Percentiles rank a stretch among this genome's conserved stretches.
These are phyloP conservation scores for Conopomorpha cramerella DNA, from an alignment of 1,140 invertebrate genomes.

Conservation along the genomic window DNA sequence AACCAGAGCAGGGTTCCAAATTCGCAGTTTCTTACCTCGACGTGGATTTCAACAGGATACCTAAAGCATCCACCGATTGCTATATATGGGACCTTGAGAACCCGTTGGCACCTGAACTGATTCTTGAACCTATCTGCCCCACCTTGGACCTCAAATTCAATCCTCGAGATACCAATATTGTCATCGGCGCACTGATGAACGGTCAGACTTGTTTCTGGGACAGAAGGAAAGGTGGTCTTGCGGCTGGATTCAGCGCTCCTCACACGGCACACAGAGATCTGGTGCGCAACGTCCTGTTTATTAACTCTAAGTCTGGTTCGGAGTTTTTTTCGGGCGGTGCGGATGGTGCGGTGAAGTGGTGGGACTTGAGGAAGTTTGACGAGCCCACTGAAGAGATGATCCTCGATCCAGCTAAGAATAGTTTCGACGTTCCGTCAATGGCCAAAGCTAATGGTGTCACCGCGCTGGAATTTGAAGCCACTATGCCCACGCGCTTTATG, in stretches of 20 bases:
- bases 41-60: conserved; percentile 70
- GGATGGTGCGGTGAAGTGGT: conserved; percentile 85
- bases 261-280: conserved; percentile 79
- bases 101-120: conserved; percentile 79
- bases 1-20: conserved; percentile 79
- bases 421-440: conserved; percentile 68
- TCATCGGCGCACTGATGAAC: conserved; percentile 55
- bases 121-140: conserved; percentile 71
- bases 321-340: conserved; percentile 88
- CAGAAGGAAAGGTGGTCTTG: conserved; percentile 67
- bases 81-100: conserved; percentile 95
- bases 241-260: conserved; percentile 63
- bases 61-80: conserved; percentile 57
- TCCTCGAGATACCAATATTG: conserved; percentile 80
- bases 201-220: conserved; percentile 77
- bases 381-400: conserved; percentile 80
- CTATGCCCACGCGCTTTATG: conserved; percentile 84
- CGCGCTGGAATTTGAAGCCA: conserved; percentile 84
- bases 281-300: conserved; percentile 76
- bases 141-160: conserved; percentile 86
- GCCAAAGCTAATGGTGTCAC: conserved; percentile 76
- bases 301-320: conserved; percentile 79
- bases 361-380: conserved; percentile 84
- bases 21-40: conserved; percentile 86
- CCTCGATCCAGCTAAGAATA: conserved; percentile 75